These are phyloP conservation scores for Ericerus pela DNA, from an alignment of 1,140 invertebrate species.

Conservation along the genomic window DNA sequence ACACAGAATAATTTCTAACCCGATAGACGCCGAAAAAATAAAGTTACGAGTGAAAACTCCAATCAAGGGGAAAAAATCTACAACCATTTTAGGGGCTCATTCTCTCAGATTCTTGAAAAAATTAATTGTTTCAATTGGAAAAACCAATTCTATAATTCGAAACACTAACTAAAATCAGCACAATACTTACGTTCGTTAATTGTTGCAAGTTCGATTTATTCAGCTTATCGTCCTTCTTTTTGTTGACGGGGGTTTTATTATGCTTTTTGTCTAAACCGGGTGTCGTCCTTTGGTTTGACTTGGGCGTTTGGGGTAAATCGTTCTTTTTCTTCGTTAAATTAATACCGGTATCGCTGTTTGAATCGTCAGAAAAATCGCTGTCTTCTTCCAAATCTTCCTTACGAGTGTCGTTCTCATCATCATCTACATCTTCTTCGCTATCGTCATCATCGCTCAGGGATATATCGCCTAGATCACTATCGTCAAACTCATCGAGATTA, in stretches of 20 bases:
- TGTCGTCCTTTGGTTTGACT: constrained; percentile 14
- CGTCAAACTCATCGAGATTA: constrained; percentile 18
- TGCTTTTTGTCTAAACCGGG: constrained; percentile 14
- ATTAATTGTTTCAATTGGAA: too few species aligned
- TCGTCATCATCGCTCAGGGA: constrained; percentile 21
- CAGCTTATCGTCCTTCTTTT: constrained; percentile 6
- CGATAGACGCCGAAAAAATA: too few species aligned
- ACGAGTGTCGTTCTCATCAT: constrained; percentile 23
- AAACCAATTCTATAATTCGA: too few species aligned
- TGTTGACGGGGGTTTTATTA: constrained; percentile 7
- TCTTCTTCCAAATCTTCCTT: constrained; percentile 27
- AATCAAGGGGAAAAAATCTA: too few species aligned
- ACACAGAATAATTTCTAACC: too few species aligned
- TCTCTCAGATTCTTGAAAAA: too few species aligned
- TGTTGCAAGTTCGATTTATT: background rate
- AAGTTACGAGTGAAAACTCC: too few species aligned
- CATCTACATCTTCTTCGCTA: constrained; percentile 16
- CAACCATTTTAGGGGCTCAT: too few species aligned
- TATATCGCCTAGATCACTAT: constrained; percentile 20
- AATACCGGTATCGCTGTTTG: constrained; percentile 33
- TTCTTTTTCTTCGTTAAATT: constrained; percentile 1
- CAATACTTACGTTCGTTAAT: background rate
- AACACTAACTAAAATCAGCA: background rate
- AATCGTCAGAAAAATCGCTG: constrained; percentile 25
- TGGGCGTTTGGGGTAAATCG: constrained; percentile 5